Percentiles rank a stretch among this genome's conserved stretches.
Evolutionary conservation across 2,888 invertebrate species (phyloP).

Genomic region (Cosmopolites sordidus): DNA sequence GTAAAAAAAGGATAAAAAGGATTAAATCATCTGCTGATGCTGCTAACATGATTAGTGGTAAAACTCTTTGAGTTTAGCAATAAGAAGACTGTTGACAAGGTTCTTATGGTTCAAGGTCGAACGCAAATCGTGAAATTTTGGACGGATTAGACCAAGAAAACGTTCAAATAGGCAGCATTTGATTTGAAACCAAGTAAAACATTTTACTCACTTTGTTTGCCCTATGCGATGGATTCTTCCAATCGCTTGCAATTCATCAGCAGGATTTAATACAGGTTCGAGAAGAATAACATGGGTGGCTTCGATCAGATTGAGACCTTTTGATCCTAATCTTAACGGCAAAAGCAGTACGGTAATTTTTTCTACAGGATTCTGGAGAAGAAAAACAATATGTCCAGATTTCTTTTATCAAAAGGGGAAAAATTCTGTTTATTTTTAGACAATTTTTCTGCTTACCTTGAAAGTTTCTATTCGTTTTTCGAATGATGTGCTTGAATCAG

Average conservation of each 20-base stretch:
- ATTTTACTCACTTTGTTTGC: constrained; percentile 57
- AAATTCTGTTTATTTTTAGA: neutral
- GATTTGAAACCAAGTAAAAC: neutral
- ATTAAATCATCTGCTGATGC: too few species aligned
- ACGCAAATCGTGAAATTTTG: too few species aligned
- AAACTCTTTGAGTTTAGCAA: too few species aligned
- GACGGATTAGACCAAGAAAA: too few species aligned
- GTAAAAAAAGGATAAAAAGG: too few species aligned
- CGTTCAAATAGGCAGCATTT: too few species aligned
- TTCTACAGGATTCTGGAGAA: constrained; percentile 42
- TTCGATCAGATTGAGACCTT: constrained; percentile 74
- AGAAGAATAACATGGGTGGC: constrained; percentile 73
- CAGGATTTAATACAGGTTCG: constrained; percentile 69
- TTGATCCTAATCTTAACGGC: constrained; percentile 64
- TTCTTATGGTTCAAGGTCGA: too few species aligned
- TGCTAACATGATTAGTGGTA: too few species aligned
- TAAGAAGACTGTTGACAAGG: neutral
- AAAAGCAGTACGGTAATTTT: constrained; percentile 60
- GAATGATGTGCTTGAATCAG: constrained; percentile 26
- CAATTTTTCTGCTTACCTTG: constrained; percentile 40
- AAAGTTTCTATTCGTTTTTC: constrained; percentile 50
- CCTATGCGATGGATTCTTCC: constrained; percentile 77
- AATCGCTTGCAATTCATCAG: constrained; percentile 71
- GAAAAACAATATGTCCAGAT: too few species aligned
- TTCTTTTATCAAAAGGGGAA: too few species aligned